Evolutionary conservation across 2,888 invertebrate genomes (phyloP), one percentile per base, ranked within the genome.

Genomic region (Myopa tessellatipennis): DNA sequence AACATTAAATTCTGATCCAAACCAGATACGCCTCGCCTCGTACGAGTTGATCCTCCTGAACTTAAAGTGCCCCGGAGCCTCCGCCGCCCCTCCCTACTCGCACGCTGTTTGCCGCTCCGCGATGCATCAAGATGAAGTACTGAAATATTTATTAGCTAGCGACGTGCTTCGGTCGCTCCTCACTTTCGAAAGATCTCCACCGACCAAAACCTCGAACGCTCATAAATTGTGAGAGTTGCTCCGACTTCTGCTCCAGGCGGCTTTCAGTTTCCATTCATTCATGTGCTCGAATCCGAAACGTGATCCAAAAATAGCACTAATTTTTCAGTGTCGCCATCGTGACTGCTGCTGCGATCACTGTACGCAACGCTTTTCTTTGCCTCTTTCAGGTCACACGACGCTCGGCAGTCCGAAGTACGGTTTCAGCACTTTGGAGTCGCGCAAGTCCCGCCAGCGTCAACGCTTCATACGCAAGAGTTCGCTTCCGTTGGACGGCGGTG

Each of bases 381-480:
- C 50, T 40, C 60, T 82, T 82, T 63, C 82, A 87, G 87, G 87
- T 83, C 85, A 88, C 83, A 84, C 85, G 26, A 82, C 86, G 26
- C 83, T 89, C 78, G 88, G 87, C 80, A 91, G 91, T 84, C 91
- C 91, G 65, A 91, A 91, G 83, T 90, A 91, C 80, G 91, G 91
- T 82, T 92, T 91, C 87, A 92, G 90, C 85, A 92, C 91, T 61
- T 85, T 91, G 81, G 92, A 91, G 83, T 92, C 91, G 60, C 89
- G 91, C 80, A 90, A 91, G 81, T 91, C 90, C 6, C 84, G 87
- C 18, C 89, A 87, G 80, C 87, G 87, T 18, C 88, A 90, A 74
- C 85, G 89, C 1, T 89, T 88, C 76, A 88, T 90, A 79, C 87
- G 91, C 72, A 91, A 91, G 83, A 91, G 91, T 83, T 90, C 90